Evolutionary conservation across 2,113 vertebrate species (phyloP).

Genomic region (Gymnarchus niloticus): DNA sequence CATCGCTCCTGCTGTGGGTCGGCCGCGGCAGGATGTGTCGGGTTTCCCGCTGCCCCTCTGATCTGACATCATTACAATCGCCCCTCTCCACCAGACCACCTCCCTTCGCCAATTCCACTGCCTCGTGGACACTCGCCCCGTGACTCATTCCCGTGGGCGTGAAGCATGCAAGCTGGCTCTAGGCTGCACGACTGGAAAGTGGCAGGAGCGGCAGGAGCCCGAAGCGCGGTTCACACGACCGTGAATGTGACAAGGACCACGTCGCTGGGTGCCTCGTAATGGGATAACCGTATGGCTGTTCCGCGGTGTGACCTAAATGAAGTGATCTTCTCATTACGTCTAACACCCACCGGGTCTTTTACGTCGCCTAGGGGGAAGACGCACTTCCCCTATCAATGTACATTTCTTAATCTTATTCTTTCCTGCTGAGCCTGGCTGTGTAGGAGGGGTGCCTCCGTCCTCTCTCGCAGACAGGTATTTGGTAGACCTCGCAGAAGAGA

Average conservation of each 20-base stretch:
- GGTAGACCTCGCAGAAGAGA: neutral
- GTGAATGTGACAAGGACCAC: neutral
- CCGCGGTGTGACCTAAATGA: neutral
- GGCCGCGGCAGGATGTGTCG: neutral
- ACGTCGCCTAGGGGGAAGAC: neutral
- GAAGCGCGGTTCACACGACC: too few species aligned
- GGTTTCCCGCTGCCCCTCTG: neutral
- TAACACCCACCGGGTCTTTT: slow-evolving; percentile 9
- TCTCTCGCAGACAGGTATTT: neutral
- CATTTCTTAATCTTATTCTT: neutral
- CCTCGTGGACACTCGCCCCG: neutral
- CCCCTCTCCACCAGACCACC: neutral
- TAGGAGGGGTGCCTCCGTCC: neutral
- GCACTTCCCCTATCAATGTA: neutral
- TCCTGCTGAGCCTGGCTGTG: neutral
- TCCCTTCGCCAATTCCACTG: neutral
- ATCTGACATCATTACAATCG: neutral
- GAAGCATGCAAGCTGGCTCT: neutral
- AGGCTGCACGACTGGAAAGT: neutral
- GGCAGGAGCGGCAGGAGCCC: neutral
- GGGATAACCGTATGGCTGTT: neutral
- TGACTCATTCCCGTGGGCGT: slow-evolving; percentile 11
- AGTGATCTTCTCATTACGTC: neutral
- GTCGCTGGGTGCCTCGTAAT: neutral
- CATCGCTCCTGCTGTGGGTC: neutral